These are phyloP conservation scores for Pseudorasbora parva DNA, from an alignment of 2,113 vertebrate species.

Conservation along the genomic window DNA sequence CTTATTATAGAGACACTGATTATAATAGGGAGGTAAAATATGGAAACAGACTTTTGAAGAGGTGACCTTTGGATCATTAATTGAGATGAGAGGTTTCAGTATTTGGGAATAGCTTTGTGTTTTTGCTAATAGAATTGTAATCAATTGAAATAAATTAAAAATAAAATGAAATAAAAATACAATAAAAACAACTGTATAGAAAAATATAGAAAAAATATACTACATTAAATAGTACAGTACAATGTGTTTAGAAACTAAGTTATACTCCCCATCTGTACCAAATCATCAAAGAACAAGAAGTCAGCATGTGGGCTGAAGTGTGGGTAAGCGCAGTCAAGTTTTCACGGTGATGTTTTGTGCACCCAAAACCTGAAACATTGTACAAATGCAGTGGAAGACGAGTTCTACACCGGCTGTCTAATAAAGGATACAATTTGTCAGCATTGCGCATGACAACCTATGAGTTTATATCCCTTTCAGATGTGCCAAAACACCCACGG, in stretches of 20 bases:
- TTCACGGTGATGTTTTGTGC: conserved; percentile 2
- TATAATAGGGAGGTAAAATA: not conserved
- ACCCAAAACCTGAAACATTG: conserved; percentile 27
- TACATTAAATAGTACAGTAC: not conserved
- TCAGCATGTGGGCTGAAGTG: not conserved
- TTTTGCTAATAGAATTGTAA: no score
- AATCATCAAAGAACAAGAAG: not conserved
- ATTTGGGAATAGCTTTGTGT: no score
- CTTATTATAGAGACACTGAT: conserved; percentile 56
- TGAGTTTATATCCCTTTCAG: conserved; percentile 8
- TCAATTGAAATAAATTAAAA: no score
- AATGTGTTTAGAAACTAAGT: conserved; percentile 8
- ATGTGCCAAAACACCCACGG: conserved; percentile 9
- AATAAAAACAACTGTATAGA: not conserved
- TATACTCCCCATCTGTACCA: not conserved
- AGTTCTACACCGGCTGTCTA: conserved; percentile 23
- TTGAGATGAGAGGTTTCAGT: no score
- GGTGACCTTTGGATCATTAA: not conserved
- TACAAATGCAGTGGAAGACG: conserved; percentile 3
- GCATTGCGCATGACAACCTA: conserved; percentile 17
- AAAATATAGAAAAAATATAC: not conserved
- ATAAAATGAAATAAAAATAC: not conserved
- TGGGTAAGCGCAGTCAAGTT: conserved; percentile 34
- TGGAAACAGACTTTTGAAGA: not conserved
- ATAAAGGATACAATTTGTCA: conserved; percentile 41